Evolutionary conservation across 2,797 vertebrate species (phyloP).

Genomic region (Acipenser transmontanus): DNA sequence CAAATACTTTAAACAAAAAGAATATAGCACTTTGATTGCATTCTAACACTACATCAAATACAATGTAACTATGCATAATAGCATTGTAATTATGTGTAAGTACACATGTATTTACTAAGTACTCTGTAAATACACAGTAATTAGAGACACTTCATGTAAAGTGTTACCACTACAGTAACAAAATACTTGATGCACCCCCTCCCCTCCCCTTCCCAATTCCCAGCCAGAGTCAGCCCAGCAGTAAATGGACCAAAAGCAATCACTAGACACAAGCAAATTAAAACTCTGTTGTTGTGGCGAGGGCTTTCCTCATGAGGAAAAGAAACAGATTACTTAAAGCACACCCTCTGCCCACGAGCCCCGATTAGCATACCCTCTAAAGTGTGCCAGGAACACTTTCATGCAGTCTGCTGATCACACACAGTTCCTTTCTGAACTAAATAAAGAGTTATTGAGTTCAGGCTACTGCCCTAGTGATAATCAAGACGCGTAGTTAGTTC

Average conservation of each 20-base stretch:
- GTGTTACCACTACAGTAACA: constrained; percentile 15
- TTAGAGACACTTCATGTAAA: no score
- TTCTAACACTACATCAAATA: no score
- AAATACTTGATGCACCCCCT: constrained; percentile 5
- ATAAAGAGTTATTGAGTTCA: constrained; percentile 15
- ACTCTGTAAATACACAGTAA: no score
- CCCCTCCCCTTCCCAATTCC: constrained; percentile 23
- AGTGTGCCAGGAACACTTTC: constrained; percentile 40
- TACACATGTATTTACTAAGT: no score
- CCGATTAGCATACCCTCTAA: constrained; percentile 46
- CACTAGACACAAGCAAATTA: constrained; percentile 58
- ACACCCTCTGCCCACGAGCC: constrained; percentile 44
- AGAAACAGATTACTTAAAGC: constrained; percentile 39
- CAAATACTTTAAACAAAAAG: not conserved
- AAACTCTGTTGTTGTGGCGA: constrained; percentile 42
- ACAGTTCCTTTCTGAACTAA: constrained; percentile 17
- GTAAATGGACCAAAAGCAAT: constrained; percentile 53
- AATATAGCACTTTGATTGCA: not conserved
- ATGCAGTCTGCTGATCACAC: constrained; percentile 11
- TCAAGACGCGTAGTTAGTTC: constrained; percentile 6
- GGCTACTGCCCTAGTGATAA: constrained; percentile 5
- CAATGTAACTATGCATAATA: no score
- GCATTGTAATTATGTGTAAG: no score
- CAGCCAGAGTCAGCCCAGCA: constrained; percentile 40
- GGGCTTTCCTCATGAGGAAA: constrained; percentile 32